Evolutionary conservation across 2,797 vertebrate species (phyloP).

Genomic region (Poecilia wingei): DNA sequence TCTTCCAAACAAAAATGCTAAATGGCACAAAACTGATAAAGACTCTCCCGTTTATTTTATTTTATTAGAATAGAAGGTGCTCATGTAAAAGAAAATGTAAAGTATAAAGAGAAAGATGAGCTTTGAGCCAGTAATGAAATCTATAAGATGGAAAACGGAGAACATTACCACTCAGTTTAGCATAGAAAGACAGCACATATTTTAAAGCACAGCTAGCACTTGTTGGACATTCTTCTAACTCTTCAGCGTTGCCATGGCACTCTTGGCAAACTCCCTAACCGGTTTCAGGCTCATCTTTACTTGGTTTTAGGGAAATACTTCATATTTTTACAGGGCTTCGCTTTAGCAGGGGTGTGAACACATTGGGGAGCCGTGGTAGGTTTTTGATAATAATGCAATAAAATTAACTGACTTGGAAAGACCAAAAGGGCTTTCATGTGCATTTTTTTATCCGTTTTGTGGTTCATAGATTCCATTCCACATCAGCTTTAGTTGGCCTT

Average conservation of each 20-base stretch:
- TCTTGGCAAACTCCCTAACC: not conserved
- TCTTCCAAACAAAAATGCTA: not conserved
- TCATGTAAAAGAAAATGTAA: not conserved
- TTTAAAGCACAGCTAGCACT: not conserved
- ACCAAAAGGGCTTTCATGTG: not conserved
- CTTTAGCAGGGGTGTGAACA: not conserved
- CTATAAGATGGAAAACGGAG: not conserved
- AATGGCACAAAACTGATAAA: not conserved
- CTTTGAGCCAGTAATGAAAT: not conserved
- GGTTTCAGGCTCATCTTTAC: not conserved
- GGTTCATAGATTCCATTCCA: not conserved
- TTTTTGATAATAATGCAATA: not conserved
- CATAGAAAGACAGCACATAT: not conserved
- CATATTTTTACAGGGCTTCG: not conserved
- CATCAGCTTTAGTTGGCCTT: not conserved
- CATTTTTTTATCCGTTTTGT: not conserved
- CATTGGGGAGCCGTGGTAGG: not conserved
- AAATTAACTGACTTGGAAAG: not conserved
- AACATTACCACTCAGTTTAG: not conserved
- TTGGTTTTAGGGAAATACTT: not conserved
- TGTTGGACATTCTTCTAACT: not conserved
- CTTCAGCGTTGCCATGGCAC: not conserved
- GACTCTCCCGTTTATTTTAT: not conserved
- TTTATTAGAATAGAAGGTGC: not conserved
- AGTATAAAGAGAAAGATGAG: not conserved